Evolutionary conservation across 2,113 vertebrate genomes (phyloP), one percentile per base, ranked within the genome.

Genomic region (Drymodes brunneopygia): DNA sequence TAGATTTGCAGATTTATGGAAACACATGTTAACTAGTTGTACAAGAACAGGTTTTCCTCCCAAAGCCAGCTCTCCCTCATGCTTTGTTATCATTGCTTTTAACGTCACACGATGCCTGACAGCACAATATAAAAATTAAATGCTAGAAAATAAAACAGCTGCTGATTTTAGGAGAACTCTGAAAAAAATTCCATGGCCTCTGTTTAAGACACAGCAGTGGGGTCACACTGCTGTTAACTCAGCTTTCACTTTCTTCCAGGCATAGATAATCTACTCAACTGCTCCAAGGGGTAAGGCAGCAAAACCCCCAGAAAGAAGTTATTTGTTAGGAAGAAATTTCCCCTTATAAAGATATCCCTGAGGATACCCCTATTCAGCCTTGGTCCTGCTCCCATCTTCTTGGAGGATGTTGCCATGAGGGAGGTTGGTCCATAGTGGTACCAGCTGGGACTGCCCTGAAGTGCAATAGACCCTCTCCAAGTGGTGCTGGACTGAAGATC

Each of bases 1-100:
- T 1, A 95, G 94, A 96, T 94, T 95, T 96, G 65, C 88, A 95
- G 88, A 71, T 92, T 95, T 97, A 94, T 77, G 66, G 79, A 92
- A 95, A 96, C 90, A 94, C 54, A 88, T 74, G 86, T 90, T 96
- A 96, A 94, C 73, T 91, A 45, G 65, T 66, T 77, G 56, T 80
- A 90, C 69, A 65, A 91, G 75, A 95, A 74, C 47, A 88, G 44
- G 65, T 88, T 96, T 83, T 92, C 42, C 73, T n/a, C 21, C 60
- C 79, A 77, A 88, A 81, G 81, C 61, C 81, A 92, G 17, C 18
- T 86, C 74, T 80, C 81, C 45, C 35, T 88, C 81, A 27, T 35
- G 70, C 56, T 93, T 88, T 80, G 47, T 35, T 86, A 62, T 79
- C 66, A 35, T 33, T 75, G n/a, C 90, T 93, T 94, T 96, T 95